A percentile compares a stretch with the other conserved stretches of the same genome.
phyloP scores from a whole-genome alignment of 2,113 vertebrate genomes.

The Polypterus bichir region DNA sequence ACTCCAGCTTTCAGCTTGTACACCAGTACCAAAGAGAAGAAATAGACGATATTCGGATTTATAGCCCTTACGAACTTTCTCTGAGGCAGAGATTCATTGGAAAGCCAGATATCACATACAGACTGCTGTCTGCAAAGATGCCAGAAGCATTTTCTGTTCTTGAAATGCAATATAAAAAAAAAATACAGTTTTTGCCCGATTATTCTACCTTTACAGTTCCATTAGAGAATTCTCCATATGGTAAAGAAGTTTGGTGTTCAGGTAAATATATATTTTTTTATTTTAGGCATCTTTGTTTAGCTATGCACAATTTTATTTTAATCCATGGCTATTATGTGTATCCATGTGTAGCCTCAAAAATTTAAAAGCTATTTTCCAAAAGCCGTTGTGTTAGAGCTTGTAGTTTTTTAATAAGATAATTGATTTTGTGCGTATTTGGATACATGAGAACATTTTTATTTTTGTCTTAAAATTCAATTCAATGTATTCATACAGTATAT shows the following conservation, averaged over 20 bases:
- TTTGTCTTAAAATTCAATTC: too few species aligned
- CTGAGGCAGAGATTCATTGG: conserved; percentile 79
- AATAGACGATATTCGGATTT: conserved; percentile 71
- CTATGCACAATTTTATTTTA: too few species aligned
- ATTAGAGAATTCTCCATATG: conserved; percentile 36
- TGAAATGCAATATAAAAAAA: conserved; percentile 69
- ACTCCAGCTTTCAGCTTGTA: conserved; percentile 47
- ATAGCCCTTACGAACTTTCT: conserved; percentile 70
- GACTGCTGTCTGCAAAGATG: conserved; percentile 75
- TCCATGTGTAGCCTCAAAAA: too few species aligned
- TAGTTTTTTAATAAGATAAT: too few species aligned
- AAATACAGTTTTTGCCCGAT: conserved; percentile 60
- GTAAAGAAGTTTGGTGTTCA: conserved; percentile 46
- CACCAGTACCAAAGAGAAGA: conserved; percentile 68
- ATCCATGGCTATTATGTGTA: too few species aligned
- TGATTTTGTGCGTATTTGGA: too few species aligned
- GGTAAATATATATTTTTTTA: conserved; percentile 36
- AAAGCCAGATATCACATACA: conserved; percentile 63
- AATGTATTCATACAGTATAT: too few species aligned
- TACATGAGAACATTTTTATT: too few species aligned
- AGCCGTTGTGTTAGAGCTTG: too few species aligned
- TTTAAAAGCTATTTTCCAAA: too few species aligned
- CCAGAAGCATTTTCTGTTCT: conserved; percentile 57
- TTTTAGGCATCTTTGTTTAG: too few species aligned
- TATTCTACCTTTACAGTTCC: conserved; percentile 41